phyloP scores from a whole-genome alignment of 2,113 vertebrate genomes.

The Bagarius yarrelli region DNA sequence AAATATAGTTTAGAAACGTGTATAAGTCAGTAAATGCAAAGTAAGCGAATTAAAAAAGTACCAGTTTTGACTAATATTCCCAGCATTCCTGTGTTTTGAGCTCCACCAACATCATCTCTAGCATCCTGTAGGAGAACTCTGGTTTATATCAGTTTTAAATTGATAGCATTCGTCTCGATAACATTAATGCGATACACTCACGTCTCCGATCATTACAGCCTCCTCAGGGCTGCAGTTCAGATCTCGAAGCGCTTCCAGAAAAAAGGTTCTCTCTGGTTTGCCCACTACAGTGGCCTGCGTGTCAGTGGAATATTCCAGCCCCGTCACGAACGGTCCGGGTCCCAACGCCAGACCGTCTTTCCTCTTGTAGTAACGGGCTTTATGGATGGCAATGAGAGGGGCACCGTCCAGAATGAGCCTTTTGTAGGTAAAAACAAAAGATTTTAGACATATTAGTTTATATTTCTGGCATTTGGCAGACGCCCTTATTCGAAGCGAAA shows the following conservation, averaged over 20 bases:
- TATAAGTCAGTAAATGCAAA: not conserved
- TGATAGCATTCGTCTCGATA: not conserved
- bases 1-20: not conserved
- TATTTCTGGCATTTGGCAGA: too few relatives aligned
- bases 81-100: constrained; percentile 85
- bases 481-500: too few relatives aligned
- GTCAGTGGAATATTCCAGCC: constrained; percentile 86
- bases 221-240: constrained; percentile 73
- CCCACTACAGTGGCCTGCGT: constrained; percentile 84
- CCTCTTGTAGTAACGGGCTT: constrained; percentile 90
- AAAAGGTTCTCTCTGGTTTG: constrained; percentile 89
- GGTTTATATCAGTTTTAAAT: not conserved
- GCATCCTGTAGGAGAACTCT: constrained; percentile 76
- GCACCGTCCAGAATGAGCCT: constrained; percentile 88
- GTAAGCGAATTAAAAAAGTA: constrained; percentile 56
- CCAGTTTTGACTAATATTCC: constrained; percentile 93
- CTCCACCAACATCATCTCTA: constrained; percentile 89
- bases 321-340: constrained; percentile 88
- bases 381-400: constrained; percentile 93
- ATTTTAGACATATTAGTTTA: not conserved
- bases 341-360: constrained; percentile 89
- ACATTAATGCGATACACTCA: constrained; percentile 62
- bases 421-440: constrained; percentile 19
- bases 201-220: constrained; percentile 93
- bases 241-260: constrained; percentile 82